Evolutionary conservation across 2,113 vertebrate species (phyloP), one percentile per base, ranked within the genome.

Genomic region (Neodon shergylaensis): DNA sequence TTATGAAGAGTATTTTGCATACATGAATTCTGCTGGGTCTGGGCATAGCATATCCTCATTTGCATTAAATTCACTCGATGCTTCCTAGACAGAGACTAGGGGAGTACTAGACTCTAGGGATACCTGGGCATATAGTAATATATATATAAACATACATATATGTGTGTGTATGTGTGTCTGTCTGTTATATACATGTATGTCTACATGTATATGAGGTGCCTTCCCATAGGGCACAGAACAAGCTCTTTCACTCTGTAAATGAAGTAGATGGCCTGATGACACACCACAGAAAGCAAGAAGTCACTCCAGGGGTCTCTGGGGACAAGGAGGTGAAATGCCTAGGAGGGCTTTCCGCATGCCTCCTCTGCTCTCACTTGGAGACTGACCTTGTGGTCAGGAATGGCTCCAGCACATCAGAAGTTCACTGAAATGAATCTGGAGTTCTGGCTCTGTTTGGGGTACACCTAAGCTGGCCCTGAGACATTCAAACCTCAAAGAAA

Each of bases 401-500:
- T 21, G 42, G 31, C 90, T 95, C 92, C 95, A 96, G 52, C 42
- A 82, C 73, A 85, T 94, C 88, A 94, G 90, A 79, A 96, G 72
- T 72, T 52, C 89, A 42, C 78, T 70, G 91, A 94, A 96, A 94
- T 83, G 58, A 76, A 96, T 85, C 91, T 78, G 49, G 88, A 76
- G 47, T 63, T 42, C 47, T 97, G 97, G 97, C 93, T 58, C 83
- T 84, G 54, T 74, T 58, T 17, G 31, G 94, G 86, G 93, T 89
- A 95, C 94, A 97, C 95, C 94, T 97, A 96, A 96, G 87, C 95
- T 97, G 96, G 73, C 91, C 91, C 49, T 44, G 47, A 92, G 81
- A 95, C 61, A 33, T 16, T 63, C 81, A 92, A 95, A 94, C 93
- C 94, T 96, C 96, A 93, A 70, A 83, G 97, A 94, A 96, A 97